These are phyloP conservation scores for Cephalotes varians DNA, from an alignment of 2,888 invertebrate genomes.

Conservation along the genomic window DNA sequence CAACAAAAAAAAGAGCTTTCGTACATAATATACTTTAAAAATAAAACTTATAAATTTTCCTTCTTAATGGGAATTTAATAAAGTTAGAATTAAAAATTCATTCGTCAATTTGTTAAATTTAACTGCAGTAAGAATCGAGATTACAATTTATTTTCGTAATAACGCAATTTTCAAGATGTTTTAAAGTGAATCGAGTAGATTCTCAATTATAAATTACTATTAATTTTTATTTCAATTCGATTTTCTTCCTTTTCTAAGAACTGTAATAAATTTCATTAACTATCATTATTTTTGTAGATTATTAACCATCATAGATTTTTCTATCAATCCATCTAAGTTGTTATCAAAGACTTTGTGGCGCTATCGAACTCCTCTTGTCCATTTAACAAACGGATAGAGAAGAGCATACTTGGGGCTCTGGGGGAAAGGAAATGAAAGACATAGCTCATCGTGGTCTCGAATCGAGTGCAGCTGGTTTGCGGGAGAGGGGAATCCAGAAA, in stretches of 20 bases:
- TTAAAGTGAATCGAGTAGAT: not conserved
- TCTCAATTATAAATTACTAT: not conserved
- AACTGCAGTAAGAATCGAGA: not conserved
- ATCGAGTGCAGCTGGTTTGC: slow-evolving; percentile 54
- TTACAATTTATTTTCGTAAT: not conserved
- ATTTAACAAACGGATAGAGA: slow-evolving; percentile 39
- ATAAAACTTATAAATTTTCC: not conserved
- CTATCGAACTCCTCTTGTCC: slow-evolving; percentile 57
- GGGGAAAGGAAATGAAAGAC: slow-evolving; percentile 56
- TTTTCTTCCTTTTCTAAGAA: not conserved
- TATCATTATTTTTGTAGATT: not conserved
- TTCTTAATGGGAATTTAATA: not conserved
- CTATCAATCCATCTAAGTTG: not conserved
- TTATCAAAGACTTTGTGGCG: slow-evolving; percentile 53
- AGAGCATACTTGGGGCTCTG: not conserved
- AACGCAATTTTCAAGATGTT: not conserved
- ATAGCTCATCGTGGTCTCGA: slow-evolving; percentile 61
- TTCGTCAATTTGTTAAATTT: not conserved
- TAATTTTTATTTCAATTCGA: not conserved
- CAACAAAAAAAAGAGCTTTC: not conserved
- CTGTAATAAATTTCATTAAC: not conserved
- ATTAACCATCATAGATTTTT: not conserved
- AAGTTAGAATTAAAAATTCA: not conserved
- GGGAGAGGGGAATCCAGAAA: slow-evolving; percentile 58
- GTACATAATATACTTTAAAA: not conserved